phyloP scores from a whole-genome alignment of 2,113 vertebrate species.

The Ranitomeya variabilis region DNA sequence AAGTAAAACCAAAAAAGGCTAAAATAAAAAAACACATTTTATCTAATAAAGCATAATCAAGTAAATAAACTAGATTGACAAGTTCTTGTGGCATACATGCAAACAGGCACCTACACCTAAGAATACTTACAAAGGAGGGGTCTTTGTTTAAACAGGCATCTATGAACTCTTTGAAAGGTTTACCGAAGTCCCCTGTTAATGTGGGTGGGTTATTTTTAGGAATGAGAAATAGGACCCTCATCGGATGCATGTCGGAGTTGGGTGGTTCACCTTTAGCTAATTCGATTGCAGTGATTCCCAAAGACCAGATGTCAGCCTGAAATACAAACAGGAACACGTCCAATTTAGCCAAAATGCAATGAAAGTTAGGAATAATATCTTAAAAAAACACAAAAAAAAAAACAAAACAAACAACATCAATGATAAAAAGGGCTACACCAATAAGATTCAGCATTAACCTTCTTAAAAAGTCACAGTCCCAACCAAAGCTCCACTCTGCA shows the following conservation, averaged over 20 bases:
- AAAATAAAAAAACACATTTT: too few relatives aligned
- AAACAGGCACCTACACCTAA: not conserved
- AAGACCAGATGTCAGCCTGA: conserved; percentile 92
- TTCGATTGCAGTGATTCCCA: conserved; percentile 93
- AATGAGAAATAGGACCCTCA: conserved; percentile 92
- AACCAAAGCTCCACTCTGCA: not conserved
- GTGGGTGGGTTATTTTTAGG: conserved; percentile 89
- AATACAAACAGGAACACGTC: not conserved
- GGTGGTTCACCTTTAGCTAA: conserved; percentile 92
- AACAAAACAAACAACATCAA: not conserved
- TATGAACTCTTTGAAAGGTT: conserved; percentile 91
- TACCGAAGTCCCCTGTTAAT: conserved; percentile 86
- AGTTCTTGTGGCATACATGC: not conserved
- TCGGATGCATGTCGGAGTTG: conserved; percentile 91
- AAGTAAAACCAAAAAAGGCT: too few relatives aligned
- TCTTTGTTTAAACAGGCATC: conserved; percentile 93
- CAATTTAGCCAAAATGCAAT: not conserved
- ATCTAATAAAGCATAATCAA: too few relatives aligned
- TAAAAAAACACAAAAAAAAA: too few relatives aligned
- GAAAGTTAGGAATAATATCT: not conserved
- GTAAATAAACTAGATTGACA: not conserved
- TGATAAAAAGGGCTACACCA: not conserved
- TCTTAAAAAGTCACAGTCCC: not conserved
- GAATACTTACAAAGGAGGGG: conserved; percentile 86
- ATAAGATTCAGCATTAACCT: not conserved